Evolutionary conservation across 1,140 invertebrate genomes (phyloP).

Genomic region (Apis dorsata): DNA sequence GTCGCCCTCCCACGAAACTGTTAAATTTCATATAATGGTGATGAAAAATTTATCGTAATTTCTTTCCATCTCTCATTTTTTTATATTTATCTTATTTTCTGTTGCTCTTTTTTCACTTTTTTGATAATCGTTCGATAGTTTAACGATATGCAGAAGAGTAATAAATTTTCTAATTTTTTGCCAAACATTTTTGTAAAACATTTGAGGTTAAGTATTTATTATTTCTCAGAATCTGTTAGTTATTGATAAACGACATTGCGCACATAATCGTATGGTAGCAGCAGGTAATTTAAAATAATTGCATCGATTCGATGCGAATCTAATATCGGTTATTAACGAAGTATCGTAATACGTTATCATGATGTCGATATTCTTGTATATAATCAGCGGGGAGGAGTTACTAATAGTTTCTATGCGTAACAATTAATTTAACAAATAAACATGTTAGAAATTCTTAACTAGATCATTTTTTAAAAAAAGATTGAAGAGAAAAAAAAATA

Average conservation of each 20-base stretch:
- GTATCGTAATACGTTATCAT: too few species aligned
- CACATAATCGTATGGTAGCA: background rate
- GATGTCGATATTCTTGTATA: too few species aligned
- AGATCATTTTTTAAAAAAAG: background rate
- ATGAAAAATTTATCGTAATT: background rate
- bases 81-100: background rate
- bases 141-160: background rate
- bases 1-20: slow-evolving; percentile 22
- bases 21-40: slow-evolving; percentile 40
- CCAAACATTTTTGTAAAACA: background rate
- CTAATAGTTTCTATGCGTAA: background rate
- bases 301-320: background rate
- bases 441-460: too few species aligned
- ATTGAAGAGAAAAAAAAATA: too few species aligned
- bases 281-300: slow-evolving; percentile 27
- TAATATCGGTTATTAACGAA: slow-evolving; percentile 14
- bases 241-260: background rate
- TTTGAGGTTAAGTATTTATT: background rate
- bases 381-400: background rate
- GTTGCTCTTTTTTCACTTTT: too few species aligned
- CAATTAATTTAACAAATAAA: background rate
- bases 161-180: background rate
- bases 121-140: background rate
- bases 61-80: background rate
- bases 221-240: background rate